phyloP scores from a whole-genome alignment of 1,140 invertebrate species.

The Colletes gigas region DNA sequence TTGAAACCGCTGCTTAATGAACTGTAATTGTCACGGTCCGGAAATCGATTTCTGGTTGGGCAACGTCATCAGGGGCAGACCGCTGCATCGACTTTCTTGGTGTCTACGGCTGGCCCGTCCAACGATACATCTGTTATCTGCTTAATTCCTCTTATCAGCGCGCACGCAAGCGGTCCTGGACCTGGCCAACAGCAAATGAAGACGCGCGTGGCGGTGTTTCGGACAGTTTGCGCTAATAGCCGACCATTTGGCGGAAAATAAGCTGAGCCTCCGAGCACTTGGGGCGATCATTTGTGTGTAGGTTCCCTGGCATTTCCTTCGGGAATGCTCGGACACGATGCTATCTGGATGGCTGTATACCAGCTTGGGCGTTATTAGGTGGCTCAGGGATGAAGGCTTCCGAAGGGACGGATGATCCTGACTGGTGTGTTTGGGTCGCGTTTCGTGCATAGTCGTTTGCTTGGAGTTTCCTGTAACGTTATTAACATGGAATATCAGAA shows the following conservation, averaged over 20 bases:
- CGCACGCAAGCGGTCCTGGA: background rate
- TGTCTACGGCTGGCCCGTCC: background rate
- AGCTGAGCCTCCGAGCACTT: constrained; percentile 7
- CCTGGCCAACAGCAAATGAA: background rate
- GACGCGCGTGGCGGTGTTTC: constrained; percentile 4
- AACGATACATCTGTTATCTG: constrained; percentile 30
- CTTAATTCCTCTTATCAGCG: constrained; percentile 37
- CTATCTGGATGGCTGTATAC: background rate
- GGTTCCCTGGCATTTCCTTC: background rate
- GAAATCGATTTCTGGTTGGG: constrained; percentile 44
- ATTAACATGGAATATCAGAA: no score
- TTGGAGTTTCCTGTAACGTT: no score
- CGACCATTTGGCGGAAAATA: constrained; percentile 23
- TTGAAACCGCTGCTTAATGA: constrained; percentile 60
- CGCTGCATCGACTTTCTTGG: background rate
- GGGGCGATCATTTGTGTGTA: background rate
- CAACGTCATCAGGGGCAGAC: background rate
- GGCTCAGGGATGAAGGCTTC: background rate
- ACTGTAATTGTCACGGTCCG: constrained; percentile 51
- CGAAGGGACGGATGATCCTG: background rate
- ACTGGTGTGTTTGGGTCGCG: background rate
- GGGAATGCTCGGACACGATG: background rate
- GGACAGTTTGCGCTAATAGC: constrained; percentile 28
- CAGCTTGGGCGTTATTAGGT: background rate
- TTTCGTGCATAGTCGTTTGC: background rate